Percentiles rank a stretch among this genome's conserved stretches.
Evolutionary conservation across 2,888 invertebrate species (phyloP).

Genomic region (Apamea monoglypha): DNA sequence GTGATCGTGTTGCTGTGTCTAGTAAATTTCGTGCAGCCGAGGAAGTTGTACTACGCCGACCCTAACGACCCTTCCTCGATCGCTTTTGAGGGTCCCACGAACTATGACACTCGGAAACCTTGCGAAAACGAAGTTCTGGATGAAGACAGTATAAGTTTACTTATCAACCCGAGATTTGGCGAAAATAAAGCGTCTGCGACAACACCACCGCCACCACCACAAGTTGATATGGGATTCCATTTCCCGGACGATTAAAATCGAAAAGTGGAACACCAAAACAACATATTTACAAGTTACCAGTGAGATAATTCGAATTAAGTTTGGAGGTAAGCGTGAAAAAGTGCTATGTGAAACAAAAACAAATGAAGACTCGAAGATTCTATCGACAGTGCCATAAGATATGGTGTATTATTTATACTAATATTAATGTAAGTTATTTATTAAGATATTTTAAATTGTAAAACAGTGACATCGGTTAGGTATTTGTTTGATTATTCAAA

Average conservation of each 20-base stretch:
- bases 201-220: not conserved
- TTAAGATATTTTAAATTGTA: conserved; percentile 23
- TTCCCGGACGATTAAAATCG: conserved; percentile 69
- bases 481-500: conserved; percentile 25
- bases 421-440: conserved; percentile 37
- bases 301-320: conserved; percentile 44
- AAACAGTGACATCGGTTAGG: conserved; percentile 20
- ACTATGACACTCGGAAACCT: conserved; percentile 65
- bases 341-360: conserved; percentile 26
- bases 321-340: conserved; percentile 24
- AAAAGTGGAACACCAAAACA: not conserved
- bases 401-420: conserved; percentile 51
- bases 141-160: conserved; percentile 65
- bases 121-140: conserved; percentile 67
- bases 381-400: conserved; percentile 52
- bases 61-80: conserved; percentile 74
- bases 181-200: conserved; percentile 18
- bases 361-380: conserved; percentile 34
- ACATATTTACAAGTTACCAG: conserved; percentile 49
- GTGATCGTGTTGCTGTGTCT: conserved; percentile 59
- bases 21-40: conserved; percentile 55
- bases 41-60: conserved; percentile 71
- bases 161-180: conserved; percentile 67
- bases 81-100: conserved; percentile 80
- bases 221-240: conserved; percentile 36